Percentiles rank a stretch among this genome's conserved stretches.
Conservation (phyloP, 1,140 invertebrate species). For the Lepidotrigona ventralis region DNA sequence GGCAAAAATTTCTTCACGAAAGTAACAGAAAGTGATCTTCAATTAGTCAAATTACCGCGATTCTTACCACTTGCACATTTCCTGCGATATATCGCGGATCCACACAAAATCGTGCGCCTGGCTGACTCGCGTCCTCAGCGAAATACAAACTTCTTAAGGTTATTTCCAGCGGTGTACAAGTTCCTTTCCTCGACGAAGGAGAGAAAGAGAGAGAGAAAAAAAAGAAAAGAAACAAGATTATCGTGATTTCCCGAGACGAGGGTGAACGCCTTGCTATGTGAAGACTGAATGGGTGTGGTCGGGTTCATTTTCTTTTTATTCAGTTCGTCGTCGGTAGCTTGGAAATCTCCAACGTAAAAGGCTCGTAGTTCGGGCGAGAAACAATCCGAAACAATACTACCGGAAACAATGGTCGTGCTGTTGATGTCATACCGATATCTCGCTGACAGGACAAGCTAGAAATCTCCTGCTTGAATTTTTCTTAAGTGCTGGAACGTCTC, state of each 20-base stretch:
- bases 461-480: conserved; percentile 13
- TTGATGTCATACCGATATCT: conserved; percentile 49
- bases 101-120: neutral
- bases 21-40: neutral
- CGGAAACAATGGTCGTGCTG: conserved; percentile 44
- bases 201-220: neutral
- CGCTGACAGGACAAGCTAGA: conserved; percentile 13
- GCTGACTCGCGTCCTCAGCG: neutral
- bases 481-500: neutral
- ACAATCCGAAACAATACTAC: conserved; percentile 60
- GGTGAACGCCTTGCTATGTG: conserved; percentile 56
- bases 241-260: conserved; percentile 58
- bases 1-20: neutral
- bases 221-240: conserved; percentile 49
- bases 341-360: conserved; percentile 58
- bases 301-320: conserved; percentile 65
- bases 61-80: neutral
- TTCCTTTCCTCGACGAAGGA: conserved; percentile 7
- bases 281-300: conserved; percentile 57
- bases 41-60: neutral
- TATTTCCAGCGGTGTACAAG: conserved; percentile 39
- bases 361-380: conserved; percentile 49
- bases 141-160: conserved; percentile 34
- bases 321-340: conserved; percentile 49
- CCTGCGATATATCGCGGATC: neutral